Conservation (phyloP, 2,797 vertebrate species). For the Acanthis flammea region DNA sequence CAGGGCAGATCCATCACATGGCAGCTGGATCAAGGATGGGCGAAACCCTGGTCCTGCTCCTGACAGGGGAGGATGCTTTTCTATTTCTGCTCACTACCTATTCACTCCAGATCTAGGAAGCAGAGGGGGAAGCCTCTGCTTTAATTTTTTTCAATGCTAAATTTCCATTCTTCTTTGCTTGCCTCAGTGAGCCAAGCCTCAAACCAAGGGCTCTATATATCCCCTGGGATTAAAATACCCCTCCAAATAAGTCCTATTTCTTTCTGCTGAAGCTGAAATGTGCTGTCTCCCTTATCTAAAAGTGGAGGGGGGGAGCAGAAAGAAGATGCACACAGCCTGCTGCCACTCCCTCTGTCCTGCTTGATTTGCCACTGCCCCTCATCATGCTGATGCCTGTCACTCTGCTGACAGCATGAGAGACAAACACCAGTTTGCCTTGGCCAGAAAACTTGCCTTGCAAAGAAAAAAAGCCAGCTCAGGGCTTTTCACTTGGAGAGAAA, state of each 20-base stretch:
- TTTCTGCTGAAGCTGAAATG: not conserved
- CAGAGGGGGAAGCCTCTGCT: not conserved
- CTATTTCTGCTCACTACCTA: not conserved
- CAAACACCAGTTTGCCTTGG: constrained; percentile 22
- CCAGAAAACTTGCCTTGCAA: constrained; percentile 33
- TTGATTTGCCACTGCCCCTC: not conserved
- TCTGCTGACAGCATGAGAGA: constrained; percentile 21
- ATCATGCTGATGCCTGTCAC: not conserved
- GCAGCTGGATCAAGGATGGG: not conserved
- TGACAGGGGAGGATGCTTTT: not conserved
- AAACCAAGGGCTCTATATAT: not conserved
- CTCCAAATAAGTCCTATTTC: not conserved
- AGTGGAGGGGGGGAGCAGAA: not conserved
- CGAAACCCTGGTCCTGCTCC: not conserved
- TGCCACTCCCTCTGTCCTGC: not conserved
- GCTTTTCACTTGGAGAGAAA: constrained; percentile 56
- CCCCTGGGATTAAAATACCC: not conserved
- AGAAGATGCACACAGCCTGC: not conserved
- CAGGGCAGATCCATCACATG: fast-evolving
- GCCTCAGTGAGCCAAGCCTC: not conserved
- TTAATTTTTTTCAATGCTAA: not conserved
- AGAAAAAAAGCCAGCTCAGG: constrained; percentile 48
- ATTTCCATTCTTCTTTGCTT: not conserved
- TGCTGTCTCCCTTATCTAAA: not conserved
- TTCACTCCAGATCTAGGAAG: not conserved